phyloP scores from a whole-genome alignment of 2,888 invertebrate genomes.

The Cremastobaeus sp. region DNA sequence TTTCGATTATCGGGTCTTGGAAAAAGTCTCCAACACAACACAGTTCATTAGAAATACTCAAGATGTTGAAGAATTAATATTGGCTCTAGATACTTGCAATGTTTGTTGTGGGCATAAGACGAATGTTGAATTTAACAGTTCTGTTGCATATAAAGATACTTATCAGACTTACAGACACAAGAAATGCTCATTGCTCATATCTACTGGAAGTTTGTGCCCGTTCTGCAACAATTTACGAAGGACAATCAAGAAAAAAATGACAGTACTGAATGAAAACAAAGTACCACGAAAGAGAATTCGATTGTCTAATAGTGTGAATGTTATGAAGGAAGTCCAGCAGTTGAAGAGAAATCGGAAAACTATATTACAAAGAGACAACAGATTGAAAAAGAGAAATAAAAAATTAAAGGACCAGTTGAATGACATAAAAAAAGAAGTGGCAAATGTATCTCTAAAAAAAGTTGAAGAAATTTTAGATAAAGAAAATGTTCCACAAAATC shows the following conservation, averaged over 20 bases:
- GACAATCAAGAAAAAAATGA: background rate
- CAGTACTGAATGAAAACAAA: background rate
- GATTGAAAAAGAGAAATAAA: no score
- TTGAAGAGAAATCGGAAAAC: no score
- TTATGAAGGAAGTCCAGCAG: no score
- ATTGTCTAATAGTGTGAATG: background rate
- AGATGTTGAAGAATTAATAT: constrained; percentile 5
- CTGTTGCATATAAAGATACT: background rate
- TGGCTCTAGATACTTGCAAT: background rate
- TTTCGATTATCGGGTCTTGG: background rate
- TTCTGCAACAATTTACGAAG: constrained; percentile 15
- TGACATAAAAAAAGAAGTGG: background rate
- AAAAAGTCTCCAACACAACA: background rate
- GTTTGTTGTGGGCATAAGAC: constrained; percentile 7
- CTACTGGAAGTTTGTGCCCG: background rate
- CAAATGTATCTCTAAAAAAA: no score
- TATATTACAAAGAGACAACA: no score
- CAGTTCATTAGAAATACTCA: background rate
- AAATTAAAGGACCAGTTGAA: background rate
- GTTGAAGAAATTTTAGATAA: background rate
- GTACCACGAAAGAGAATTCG: background rate
- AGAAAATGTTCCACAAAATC: background rate
- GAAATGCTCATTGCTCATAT: constrained; percentile 10
- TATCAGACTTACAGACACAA: constrained; percentile 8
- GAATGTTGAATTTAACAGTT: background rate